A percentile compares a stretch with the other conserved stretches of the same genome.
Evolutionary conservation across 2,888 invertebrate species (phyloP).

Genomic region (Eupithecia exiguata): DNA sequence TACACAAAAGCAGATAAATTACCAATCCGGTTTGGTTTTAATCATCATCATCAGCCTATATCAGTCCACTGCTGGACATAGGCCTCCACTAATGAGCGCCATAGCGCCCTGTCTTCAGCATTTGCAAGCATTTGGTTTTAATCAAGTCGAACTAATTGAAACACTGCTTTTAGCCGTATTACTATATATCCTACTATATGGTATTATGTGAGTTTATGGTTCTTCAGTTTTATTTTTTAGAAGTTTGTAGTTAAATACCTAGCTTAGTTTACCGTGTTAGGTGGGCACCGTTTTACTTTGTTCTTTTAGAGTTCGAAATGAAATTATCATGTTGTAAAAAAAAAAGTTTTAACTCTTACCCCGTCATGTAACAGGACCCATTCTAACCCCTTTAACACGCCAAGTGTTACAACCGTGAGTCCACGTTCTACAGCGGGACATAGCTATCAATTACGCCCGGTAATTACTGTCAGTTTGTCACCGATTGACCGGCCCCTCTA

Average conservation of each 20-base stretch:
- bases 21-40: neutral
- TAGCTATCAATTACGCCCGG: conserved; percentile 7
- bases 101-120: too few relatives aligned
- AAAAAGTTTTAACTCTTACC: neutral
- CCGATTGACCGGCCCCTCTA: neutral
- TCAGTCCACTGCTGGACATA: too few relatives aligned
- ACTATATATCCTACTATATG: too few relatives aligned
- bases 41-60: too few relatives aligned
- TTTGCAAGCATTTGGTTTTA: too few relatives aligned
- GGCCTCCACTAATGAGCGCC: too few relatives aligned
- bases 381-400: neutral
- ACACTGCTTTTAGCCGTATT: too few relatives aligned
- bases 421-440: neutral
- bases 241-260: too few relatives aligned
- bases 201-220: too few relatives aligned
- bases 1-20: neutral
- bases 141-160: too few relatives aligned
- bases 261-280: too few relatives aligned
- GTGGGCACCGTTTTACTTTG: neutral
- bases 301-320: neutral
- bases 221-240: too few relatives aligned
- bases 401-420: conserved; percentile 1
- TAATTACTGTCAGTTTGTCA: conserved; percentile 8
- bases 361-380: neutral
- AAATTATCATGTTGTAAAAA: neutral